Evolutionary conservation across 2,888 invertebrate species (phyloP).

Genomic region (Charanyca ferruginea): DNA sequence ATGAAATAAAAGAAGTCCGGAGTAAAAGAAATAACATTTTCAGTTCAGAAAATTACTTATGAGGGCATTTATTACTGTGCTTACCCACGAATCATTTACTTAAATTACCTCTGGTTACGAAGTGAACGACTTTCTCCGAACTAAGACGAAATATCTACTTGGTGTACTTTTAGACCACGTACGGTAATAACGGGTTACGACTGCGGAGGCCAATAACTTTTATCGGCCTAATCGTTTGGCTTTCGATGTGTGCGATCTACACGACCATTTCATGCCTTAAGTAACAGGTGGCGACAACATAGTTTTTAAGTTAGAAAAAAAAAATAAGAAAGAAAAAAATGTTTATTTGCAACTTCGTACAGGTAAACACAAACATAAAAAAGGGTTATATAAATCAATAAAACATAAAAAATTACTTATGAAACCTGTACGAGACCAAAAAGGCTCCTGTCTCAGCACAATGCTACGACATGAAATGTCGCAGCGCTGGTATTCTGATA

Average conservation of each 20-base stretch:
- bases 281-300: conserved; percentile 61
- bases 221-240: conserved; percentile 35
- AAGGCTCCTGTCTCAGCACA: too few species aligned
- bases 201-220: conserved; percentile 40
- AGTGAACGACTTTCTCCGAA: conserved; percentile 28
- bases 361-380: too few species aligned
- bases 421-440: too few species aligned
- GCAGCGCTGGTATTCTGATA: too few species aligned
- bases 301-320: conserved; percentile 2
- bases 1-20: background rate
- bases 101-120: conserved; percentile 13
- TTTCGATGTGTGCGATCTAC: conserved; percentile 28
- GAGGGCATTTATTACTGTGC: conserved; percentile 43
- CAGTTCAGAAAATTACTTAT: conserved; percentile 26
- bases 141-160: conserved; percentile 25
- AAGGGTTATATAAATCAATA: too few species aligned
- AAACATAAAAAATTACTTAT: too few species aligned
- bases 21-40: background rate
- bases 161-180: conserved; percentile 25
- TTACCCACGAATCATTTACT: conserved; percentile 40
- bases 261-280: conserved; percentile 22
- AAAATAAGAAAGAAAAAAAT: too few species aligned
- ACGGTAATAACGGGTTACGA: conserved; percentile 55
- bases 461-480: too few species aligned
- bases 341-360: too few species aligned